Evolutionary conservation across 2,888 invertebrate genomes (phyloP), one percentile per base, ranked within the genome.

Genomic region (Agriopis aurantiaria): DNA sequence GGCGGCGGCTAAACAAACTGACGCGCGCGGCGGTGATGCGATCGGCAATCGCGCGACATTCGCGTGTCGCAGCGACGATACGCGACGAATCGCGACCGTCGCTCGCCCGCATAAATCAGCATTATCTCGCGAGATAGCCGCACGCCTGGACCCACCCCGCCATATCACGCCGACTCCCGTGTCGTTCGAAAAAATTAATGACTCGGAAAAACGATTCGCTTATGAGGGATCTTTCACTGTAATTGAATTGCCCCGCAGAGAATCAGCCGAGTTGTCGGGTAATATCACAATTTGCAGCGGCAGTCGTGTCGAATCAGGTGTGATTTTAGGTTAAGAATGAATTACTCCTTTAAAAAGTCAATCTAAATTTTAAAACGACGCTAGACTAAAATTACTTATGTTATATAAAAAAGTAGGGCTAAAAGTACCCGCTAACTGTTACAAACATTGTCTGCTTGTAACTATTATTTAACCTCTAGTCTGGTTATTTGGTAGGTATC

Each of bases 161-260:
- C 91, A 86, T 93, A 93, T 92, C 93, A 88, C 89, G 89, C 89
- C 85, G 84, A 84, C 88, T 88, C 91, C 90, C 87, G 92, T 93
- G 92, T 92, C 94, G 93, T 93, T 94, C 89, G 91, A 92, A 94
- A 93, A 94, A 94, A 93, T 94, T 94, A 93, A 94, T 94, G 94
- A 92, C 93, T 88, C 92, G 94, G 94, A 94, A 94, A 94, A 94
- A 93, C 93, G 94, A 93, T 93, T 93, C 94, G 93, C 93, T 94
- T 94, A 94, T 94, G 94, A 94, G 93, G 93, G 94, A 94, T 94
- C 92, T 92, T 92, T 92, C 92, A 90, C 89, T 93, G 92, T 94
- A 94, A 94, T 94, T 94, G 94, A 93, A 94, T 94, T 93, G 93
- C 88, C 83, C 93, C 91, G 80, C 88, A 88, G 92, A 93, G 92